Percentiles rank a stretch among this genome's conserved stretches.
These are phyloP conservation scores for Parochlus steinenii DNA, from an alignment of 2,888 invertebrate species.

Conservation along the genomic window DNA sequence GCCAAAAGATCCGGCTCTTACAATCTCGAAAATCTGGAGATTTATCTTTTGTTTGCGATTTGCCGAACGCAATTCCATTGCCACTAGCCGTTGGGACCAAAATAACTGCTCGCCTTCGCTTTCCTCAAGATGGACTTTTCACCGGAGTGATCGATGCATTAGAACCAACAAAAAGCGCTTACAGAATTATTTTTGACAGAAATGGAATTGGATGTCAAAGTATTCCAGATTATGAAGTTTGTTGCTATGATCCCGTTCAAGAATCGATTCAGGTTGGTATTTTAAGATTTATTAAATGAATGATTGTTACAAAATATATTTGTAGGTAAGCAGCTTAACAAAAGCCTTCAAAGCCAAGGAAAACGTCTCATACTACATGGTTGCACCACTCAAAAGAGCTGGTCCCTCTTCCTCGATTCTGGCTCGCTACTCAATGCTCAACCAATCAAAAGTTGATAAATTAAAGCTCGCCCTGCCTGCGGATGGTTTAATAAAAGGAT, in stretches of 20 bases:
- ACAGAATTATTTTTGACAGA: constrained; percentile 87
- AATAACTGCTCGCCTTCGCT: constrained; percentile 74
- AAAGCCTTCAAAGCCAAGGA: constrained; percentile 61
- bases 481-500: constrained; percentile 47
- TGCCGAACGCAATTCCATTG: constrained; percentile 87
- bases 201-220: constrained; percentile 87
- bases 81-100: constrained; percentile 90
- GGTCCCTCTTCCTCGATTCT: constrained; percentile 9
- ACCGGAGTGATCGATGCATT: constrained; percentile 90
- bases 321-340: constrained; percentile 68
- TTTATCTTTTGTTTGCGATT: constrained; percentile 62
- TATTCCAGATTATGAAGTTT: constrained; percentile 90
- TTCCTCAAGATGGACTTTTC: constrained; percentile 90
- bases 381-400: constrained; percentile 20
- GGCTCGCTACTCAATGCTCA: no score
- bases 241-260: constrained; percentile 83
- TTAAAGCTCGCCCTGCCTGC: constrained; percentile 11
- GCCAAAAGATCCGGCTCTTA: constrained; percentile 79
- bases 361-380: constrained; percentile 38
- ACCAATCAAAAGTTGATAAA: not conserved
- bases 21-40: constrained; percentile 82
- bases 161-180: constrained; percentile 85
- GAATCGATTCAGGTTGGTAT: no score
- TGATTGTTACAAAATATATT: no score
- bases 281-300: no score